Percentiles rank a stretch among this genome's conserved stretches.
phyloP scores from a whole-genome alignment of 2,113 vertebrate genomes.

The Tachysurus vachellii region DNA sequence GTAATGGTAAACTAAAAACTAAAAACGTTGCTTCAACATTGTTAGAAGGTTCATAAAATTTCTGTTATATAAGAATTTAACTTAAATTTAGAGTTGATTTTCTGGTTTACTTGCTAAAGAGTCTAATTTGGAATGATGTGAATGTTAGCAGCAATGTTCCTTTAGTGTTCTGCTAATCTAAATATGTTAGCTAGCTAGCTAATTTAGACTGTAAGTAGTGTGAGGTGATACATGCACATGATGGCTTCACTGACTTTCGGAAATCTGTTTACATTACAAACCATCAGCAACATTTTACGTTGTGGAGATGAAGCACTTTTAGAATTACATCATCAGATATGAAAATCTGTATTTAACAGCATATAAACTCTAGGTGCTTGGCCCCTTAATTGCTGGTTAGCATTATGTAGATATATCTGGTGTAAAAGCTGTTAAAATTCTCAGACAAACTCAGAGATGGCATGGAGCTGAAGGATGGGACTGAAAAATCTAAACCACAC shows the following conservation, averaged over 20 bases:
- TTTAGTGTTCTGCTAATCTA: not conserved
- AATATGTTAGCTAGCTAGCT: not conserved
- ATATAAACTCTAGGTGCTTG: not conserved
- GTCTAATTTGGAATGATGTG: not conserved
- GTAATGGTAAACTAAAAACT: not conserved
- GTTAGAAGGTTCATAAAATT: not conserved
- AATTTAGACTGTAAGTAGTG: not conserved
- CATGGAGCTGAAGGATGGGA: not conserved
- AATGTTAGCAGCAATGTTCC: not conserved
- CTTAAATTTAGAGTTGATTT: not conserved
- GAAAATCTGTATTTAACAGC: not conserved
- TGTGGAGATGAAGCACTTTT: not conserved
- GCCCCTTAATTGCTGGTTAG: not conserved
- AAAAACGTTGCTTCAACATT: not conserved
- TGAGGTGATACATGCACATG: not conserved
- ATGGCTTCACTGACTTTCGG: not conserved
- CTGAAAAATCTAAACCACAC: not conserved
- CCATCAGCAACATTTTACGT: too few relatives aligned
- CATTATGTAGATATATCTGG: not conserved
- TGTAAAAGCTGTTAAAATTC: not conserved
- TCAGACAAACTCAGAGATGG: not conserved
- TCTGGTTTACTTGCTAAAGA: not conserved
- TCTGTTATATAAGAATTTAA: not conserved
- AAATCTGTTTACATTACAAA: too few relatives aligned
- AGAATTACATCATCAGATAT: not conserved